Conservation (phyloP, 2,888 invertebrate genomes). For the Phyllotreta cruciferae region DNA sequence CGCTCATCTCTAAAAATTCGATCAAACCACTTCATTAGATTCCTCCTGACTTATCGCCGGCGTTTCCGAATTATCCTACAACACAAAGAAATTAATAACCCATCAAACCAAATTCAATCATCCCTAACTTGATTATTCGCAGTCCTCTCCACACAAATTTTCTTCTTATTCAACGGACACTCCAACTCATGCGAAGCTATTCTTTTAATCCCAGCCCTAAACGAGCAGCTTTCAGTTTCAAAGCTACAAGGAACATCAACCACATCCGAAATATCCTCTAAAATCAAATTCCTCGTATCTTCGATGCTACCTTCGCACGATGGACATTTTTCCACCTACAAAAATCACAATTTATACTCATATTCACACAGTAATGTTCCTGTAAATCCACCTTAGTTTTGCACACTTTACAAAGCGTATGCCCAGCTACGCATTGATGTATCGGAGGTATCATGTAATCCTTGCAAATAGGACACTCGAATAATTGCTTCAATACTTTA, state of each 20-base stretch:
- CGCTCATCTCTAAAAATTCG: too few species aligned
- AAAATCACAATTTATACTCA: not conserved
- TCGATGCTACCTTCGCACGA: slow-evolving; percentile 33
- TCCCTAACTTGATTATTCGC: too few species aligned
- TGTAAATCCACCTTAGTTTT: slow-evolving; percentile 19
- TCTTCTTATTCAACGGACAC: slow-evolving; percentile 34
- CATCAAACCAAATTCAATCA: not conserved
- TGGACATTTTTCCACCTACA: slow-evolving; percentile 33
- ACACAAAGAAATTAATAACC: not conserved
- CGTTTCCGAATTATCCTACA: too few species aligned
- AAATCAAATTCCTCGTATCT: slow-evolving; percentile 32
- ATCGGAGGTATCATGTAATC: slow-evolving; percentile 44
- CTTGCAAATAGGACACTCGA: slow-evolving; percentile 48
- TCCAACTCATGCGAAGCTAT: slow-evolving; percentile 32
- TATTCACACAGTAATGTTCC: not conserved
- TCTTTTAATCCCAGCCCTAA: slow-evolving; percentile 32
- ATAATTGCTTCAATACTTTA: slow-evolving; percentile 33
- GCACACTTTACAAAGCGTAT: slow-evolving; percentile 37
- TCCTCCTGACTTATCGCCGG: too few species aligned
- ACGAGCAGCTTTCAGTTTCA: slow-evolving; percentile 28
- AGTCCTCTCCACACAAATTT: slow-evolving; percentile 6
- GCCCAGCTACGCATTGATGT: slow-evolving; percentile 37
- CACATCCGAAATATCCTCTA: slow-evolving; percentile 33
- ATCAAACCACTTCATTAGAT: too few species aligned
- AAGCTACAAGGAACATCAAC: slow-evolving; percentile 34